These are phyloP conservation scores for Thymelicus lineola DNA, from an alignment of 2,888 invertebrate species.

Conservation along the genomic window DNA sequence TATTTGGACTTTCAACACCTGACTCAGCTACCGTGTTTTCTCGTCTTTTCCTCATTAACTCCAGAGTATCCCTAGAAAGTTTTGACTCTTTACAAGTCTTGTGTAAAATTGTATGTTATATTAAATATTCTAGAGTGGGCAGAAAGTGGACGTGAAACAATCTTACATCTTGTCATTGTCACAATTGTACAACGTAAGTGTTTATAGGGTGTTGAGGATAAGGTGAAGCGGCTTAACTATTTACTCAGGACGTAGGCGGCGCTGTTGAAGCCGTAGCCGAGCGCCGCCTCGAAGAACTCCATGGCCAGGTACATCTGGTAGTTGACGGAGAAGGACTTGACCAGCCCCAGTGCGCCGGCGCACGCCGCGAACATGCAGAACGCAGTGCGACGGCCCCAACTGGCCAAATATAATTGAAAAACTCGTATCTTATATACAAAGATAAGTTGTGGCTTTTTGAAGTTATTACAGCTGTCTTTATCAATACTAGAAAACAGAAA, in stretches of 20 bases:
- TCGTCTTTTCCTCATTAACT: no score
- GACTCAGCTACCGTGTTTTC: no score
- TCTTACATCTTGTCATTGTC: not conserved
- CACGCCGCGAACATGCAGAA: conserved; percentile 78
- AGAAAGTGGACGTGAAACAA: no score
- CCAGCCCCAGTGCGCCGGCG: conserved; percentile 78
- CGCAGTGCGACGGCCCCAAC: conserved; percentile 84
- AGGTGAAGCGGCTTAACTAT: not conserved
- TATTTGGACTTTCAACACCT: no score
- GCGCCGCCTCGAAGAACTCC: conserved; percentile 84
- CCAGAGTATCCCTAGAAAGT: no score
- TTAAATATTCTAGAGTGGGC: no score
- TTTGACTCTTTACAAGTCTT: no score
- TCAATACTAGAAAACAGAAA: no score
- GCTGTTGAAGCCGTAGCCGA: conserved; percentile 84
- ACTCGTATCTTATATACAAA: no score
- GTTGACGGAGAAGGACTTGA: conserved; percentile 81
- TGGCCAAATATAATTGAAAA: conserved; percentile 43
- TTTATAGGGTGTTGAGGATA: not conserved
- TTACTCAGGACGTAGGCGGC: conserved; percentile 79
- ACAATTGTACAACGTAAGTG: not conserved
- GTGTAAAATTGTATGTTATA: no score
- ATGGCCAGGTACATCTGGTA: conserved; percentile 83
- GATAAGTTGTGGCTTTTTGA: no score
- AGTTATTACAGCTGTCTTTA: no score